Evolutionary conservation across 1,140 invertebrate genomes (phyloP).

Genomic region (Amphibalanus amphitrite): DNA sequence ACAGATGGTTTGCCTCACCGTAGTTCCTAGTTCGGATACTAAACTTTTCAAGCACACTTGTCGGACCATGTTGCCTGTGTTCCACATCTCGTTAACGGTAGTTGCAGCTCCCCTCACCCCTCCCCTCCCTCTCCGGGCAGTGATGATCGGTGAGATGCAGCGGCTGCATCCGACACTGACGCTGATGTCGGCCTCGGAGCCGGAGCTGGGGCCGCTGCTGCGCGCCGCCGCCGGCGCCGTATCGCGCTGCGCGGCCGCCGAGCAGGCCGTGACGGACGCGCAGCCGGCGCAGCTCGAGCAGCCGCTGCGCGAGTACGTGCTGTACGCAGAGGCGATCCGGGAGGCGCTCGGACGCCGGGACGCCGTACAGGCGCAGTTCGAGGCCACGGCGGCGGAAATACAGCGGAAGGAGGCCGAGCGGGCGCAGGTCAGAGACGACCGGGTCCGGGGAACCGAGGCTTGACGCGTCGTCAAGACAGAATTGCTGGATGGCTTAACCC

Average conservation of each 20-base stretch:
- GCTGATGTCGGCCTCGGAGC: background rate
- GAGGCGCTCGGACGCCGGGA: background rate
- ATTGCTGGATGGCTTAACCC: no score
- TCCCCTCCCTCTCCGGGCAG: background rate
- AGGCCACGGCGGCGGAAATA: background rate
- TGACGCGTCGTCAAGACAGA: conserved; percentile 31
- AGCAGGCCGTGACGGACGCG: background rate
- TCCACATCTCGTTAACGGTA: no score
- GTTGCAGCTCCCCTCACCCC: no score
- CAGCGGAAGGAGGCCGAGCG: conserved; percentile 16
- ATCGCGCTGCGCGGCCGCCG: background rate
- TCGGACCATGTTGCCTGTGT: no score
- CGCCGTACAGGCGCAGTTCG: background rate
- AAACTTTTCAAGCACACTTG: no score
- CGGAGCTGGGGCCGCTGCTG: background rate
- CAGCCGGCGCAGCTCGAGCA: background rate
- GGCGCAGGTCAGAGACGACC: conserved; percentile 26
- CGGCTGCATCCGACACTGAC: background rate
- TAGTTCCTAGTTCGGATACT: no score
- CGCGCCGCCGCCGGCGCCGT: background rate
- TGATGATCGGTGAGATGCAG: background rate
- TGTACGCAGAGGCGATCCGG: background rate
- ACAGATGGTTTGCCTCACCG: no score
- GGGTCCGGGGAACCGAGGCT: no score
- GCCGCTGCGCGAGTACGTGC: background rate